Evolutionary conservation across 2,113 vertebrate genomes (phyloP), one percentile per base, ranked within the genome.

Genomic region (Nycticorax nycticorax): DNA sequence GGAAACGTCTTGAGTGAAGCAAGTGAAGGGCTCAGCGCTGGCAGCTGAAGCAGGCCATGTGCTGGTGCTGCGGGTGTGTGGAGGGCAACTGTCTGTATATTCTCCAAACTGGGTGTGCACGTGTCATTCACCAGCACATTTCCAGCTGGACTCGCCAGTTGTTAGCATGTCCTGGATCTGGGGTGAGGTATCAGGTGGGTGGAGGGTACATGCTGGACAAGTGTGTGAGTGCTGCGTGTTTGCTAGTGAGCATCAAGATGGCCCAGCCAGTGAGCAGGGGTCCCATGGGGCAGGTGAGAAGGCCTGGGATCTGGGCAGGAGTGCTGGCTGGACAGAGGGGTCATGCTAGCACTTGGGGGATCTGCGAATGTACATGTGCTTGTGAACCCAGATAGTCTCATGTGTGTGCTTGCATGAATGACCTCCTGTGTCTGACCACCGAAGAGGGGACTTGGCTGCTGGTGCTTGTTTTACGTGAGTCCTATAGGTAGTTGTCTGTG

Each of bases 311-410:
- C 23, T 14, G 3, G 6, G 9, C 17, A 16, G 33, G 27, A 10
- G 4, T 64, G 27, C 37, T 12, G 23, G 30, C 48, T 15, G 4
- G 37, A 15, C 16, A 48, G 20, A 57, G 5, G 39, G 27, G 13
- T 77, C 6, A 0, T 45, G 37, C 33, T 63, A 48, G 26, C 41
- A 28, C 12, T 20, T 57, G 10, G 23, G 10, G 24, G 7, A 59
- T 7, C 20, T 1, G 2, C 9, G 10, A 85, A 78, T 9, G 13
- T 32, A 19, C 0, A 0, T 21, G n/a, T 50, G n/a, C 43, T 57
- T 50, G 18, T 28, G 15, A 53, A 64, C 14, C 17, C 30, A 43
- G 53, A 30, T 7, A 81, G 33, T 30, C 11, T 12, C 0, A 0
- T 12, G 14, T 57, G 12, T 3, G 0, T 2, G 1, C 6, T 39